Evolutionary conservation across 2,113 vertebrate genomes (phyloP), one percentile per base, ranked within the genome.

Genomic region (Trogon melanurus): DNA sequence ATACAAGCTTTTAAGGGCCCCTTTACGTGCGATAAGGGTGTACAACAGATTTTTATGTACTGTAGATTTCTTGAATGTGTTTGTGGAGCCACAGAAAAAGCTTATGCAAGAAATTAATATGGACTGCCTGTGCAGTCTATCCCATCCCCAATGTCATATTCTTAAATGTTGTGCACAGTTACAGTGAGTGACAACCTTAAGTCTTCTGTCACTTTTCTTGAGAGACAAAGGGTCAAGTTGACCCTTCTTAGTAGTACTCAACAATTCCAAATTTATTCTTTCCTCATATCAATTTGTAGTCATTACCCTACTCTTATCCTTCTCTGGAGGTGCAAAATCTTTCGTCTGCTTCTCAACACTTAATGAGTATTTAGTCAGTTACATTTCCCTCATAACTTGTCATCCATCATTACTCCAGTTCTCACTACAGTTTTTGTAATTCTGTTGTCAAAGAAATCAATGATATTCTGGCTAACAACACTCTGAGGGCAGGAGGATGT

Each of bases 401-500:
- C 20, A 64, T 84, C 23, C 25, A 47, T 74, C 76, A 78, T 76
- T 62, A 54, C 15, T 62, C 32, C 16, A 54, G 26, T 1, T 74
- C 16, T 80, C 3, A 1, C 5, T 50, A 16, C 15, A 45, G 10
- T 50, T 67, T 89, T 86, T 7, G 0, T 51, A 91, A 84, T 64
- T 71, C 44, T 88, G 5, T 86, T 87, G 57, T 81, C 73, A 92
- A 95, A 92, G 7, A 80, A 74, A 80, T 86, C n/a, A 66, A 58
- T 91, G 19, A 61, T 74, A 62, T 79, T 76, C 25, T 61, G 10
- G 14, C 7, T 36, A 81, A 81, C 25, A 78, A 16, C 4, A 22
- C 9, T 45, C 26, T 60, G 23, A 30, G 17, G 9, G 5, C 34
- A 78, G 36, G 5, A 66, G 7, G 81, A 38, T 23, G 10, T 5